Conservation (phyloP, 2,113 vertebrate genomes). For the Ailurus styani region DNA sequence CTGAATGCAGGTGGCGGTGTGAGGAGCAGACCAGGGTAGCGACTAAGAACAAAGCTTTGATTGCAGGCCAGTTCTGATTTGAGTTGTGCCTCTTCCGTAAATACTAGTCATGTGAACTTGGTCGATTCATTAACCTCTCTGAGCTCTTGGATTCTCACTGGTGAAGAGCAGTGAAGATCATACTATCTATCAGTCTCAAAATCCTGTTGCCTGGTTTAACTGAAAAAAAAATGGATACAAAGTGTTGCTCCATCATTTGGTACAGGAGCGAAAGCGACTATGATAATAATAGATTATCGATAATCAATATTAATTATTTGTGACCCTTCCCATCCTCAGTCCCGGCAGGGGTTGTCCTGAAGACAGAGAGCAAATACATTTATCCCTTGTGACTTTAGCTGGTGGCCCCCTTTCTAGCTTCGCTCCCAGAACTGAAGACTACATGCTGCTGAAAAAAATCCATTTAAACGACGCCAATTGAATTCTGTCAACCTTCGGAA, state of each 20-base stretch:
- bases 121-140: neutral
- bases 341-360: neutral
- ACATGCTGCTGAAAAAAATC: neutral
- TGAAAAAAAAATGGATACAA: neutral
- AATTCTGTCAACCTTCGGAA: neutral
- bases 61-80: no score
- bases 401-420: neutral
- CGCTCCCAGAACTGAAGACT: neutral
- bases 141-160: neutral
- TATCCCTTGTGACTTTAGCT: neutral
- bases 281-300: neutral
- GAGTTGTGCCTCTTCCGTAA: neutral
- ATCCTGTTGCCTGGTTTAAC: neutral
- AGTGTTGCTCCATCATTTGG: neutral
- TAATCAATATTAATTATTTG: neutral
- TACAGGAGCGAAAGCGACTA: neutral
- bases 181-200: neutral
- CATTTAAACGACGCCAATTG: neutral
- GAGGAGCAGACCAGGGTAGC: rapidly evolving
- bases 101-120: neutral
- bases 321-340: neutral
- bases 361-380: neutral
- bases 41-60: neutral
- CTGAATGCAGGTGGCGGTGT: rapidly evolving
- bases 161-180: neutral